Evolutionary conservation across 2,113 vertebrate species (phyloP), one percentile per base, ranked within the genome.

Genomic region (Rhombomys opimus): DNA sequence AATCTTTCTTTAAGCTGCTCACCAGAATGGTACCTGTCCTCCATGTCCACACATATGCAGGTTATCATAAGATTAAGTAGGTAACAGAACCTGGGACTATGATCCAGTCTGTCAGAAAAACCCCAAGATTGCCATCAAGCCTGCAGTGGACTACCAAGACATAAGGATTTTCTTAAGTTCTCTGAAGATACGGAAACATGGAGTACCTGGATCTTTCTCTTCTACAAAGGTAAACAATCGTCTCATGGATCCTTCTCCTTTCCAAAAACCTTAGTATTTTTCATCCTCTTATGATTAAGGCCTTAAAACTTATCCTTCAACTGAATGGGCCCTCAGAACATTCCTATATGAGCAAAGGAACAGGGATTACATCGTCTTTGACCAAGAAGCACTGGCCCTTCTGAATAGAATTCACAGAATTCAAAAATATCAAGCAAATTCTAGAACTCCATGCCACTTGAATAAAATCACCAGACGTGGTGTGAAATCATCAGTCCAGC

Each of bases 121-220:
- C 0, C 11, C 2, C 5, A 5, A 25, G 3, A 8, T 82, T 82
- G 12, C 54, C 4, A 1, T 41, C 3, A 25, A 38, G 3, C 6
- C 22, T 27, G 12, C 23, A 82, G 6, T 38, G 4, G 1, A 25
- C 5, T 38, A 3, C 57, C 9, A 6, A 59, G 54, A 82, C 11
- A 61, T 11, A 38, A 61, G 80, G 3, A 59, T 82, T 61, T 82
- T 61, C 22, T 27, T 9, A 12, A 59, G 22, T 61, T 59, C 10
- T 22, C 32, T 59, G 78, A 81, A 59, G 54, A 59, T 7, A 23
- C 38, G 35, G 54, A 81, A 32, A 35, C 10, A 10, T 10, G 54
- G 10, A 82, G n/a, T 27, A 2, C 3, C 22, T 25, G 22, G 22
- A 17, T 7, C 22, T 61, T 9, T 7, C 1, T 41, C 7, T 22